Evolutionary conservation across 2,888 invertebrate species (phyloP), one percentile per base, ranked within the genome.

Genomic region (Tipula vernalis): DNA sequence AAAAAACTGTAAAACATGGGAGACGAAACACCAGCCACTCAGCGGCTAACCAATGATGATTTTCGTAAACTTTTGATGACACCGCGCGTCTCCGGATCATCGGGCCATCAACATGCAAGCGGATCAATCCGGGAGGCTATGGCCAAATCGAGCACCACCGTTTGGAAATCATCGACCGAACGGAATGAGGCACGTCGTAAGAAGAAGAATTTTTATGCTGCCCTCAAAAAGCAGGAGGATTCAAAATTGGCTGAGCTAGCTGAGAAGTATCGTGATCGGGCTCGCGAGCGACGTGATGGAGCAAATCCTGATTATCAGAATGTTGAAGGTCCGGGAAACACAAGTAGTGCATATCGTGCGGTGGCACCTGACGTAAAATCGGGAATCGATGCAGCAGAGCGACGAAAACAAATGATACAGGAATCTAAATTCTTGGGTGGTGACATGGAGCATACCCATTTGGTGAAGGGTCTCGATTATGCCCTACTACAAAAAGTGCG

Each of bases 361-460:
- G 99, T 99, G 0, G 99, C 99, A 3, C 99, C 99, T 0, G 99
- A 99, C 92, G 92, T 97, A 13, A 98, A 98, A 90, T 98, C 98
- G 0, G 96, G 98, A 88, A 95, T 96, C 91, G 98, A 98, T 92
- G 98, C 98, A 0, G 98, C 99, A 5, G 99, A 99, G 91, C 93
- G 98, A 83, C 93, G 99, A 86, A 94, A 98, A 86, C 98, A 99
- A 90, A 95, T 98, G 93, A 99, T 99, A 90, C 96, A 96, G 93
- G 99, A 99, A 92, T 99, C 99, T 0, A 99, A 99, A 92, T 99
- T 98, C 92, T 97, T 99, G 93, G 99, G 99, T 91, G 99, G 99
- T 94, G 99, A 99, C 92, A 99, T 99, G 97, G 99, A 99, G 90
- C 99, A 99, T 90, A 99, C 99, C 90, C 99, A 99, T 92, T 98